phyloP scores from a whole-genome alignment of 2,888 invertebrate species.

The Limnephilus rhombicus region DNA sequence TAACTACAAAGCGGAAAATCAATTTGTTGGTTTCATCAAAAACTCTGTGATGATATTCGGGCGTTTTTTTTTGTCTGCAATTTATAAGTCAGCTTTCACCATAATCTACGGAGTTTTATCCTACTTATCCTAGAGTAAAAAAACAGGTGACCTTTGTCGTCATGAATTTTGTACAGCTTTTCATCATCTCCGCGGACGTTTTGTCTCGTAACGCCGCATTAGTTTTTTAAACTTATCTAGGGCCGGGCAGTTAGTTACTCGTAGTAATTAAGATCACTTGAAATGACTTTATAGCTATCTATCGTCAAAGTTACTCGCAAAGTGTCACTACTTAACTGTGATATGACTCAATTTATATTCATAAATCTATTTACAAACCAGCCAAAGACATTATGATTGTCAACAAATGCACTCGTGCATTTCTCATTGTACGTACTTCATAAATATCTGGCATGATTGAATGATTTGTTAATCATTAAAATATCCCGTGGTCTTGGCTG shows the following conservation, averaged over 20 bases:
- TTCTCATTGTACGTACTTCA: neutral
- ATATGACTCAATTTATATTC: neutral
- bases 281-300: neutral
- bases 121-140: too few relatives aligned
- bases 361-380: neutral
- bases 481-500: neutral
- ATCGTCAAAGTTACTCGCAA: neutral
- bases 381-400: neutral
- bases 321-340: neutral
- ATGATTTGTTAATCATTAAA: neutral
- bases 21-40: neutral
- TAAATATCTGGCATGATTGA: neutral
- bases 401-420: constrained; percentile 15
- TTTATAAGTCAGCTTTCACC: neutral
- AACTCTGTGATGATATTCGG: neutral
- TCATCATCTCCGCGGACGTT: too few relatives aligned
- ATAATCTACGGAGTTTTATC: neutral
- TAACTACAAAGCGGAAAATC: neutral
- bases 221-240: neutral
- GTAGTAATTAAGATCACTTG: neutral
- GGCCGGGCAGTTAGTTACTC: neutral
- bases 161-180: too few relatives aligned
- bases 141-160: too few relatives aligned
- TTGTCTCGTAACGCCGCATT: neutral
- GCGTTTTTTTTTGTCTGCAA: neutral